Conservation (phyloP, 2,113 vertebrate genomes). For the Macaca fascicularis region DNA sequence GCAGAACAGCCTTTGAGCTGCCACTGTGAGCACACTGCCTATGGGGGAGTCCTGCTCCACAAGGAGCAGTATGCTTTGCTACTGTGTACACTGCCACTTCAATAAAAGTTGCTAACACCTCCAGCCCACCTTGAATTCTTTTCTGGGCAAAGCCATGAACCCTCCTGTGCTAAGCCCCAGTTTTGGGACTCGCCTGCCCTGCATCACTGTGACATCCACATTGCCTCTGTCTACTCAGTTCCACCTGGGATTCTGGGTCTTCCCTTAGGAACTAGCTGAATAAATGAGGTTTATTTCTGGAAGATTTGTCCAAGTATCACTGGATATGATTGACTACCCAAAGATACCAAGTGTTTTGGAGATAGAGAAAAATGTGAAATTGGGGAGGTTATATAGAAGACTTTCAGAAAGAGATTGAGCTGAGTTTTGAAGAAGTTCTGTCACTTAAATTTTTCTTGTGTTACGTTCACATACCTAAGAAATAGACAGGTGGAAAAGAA, state of each 20-base stretch:
- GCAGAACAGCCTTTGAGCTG: too few relatives aligned
- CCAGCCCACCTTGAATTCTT: too few relatives aligned
- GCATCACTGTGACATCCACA: neutral
- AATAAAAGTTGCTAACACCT: too few relatives aligned
- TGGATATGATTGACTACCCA: neutral
- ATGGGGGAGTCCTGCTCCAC: too few relatives aligned
- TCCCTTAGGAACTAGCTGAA: neutral
- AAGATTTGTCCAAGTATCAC: neutral
- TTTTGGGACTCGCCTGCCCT: too few relatives aligned
- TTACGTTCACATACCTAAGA: neutral
- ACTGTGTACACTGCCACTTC: too few relatives aligned
- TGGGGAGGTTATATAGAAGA: neutral
- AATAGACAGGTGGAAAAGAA: neutral
- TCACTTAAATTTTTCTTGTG: neutral
- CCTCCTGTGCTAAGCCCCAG: too few relatives aligned
- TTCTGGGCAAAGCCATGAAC: too few relatives aligned
- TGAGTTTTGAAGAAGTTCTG: conserved; percentile 14
- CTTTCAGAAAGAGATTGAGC: neutral
- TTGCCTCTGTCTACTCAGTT: neutral
- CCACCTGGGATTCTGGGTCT: neutral
- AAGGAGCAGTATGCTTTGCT: too few relatives aligned
- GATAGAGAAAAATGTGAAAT: neutral
- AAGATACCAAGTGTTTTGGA: neutral
- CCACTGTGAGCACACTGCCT: too few relatives aligned
- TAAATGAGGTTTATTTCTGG: conserved; percentile 35